Evolutionary conservation across 2,113 vertebrate species (phyloP).

Genomic region (Apaloderma vittatum): DNA sequence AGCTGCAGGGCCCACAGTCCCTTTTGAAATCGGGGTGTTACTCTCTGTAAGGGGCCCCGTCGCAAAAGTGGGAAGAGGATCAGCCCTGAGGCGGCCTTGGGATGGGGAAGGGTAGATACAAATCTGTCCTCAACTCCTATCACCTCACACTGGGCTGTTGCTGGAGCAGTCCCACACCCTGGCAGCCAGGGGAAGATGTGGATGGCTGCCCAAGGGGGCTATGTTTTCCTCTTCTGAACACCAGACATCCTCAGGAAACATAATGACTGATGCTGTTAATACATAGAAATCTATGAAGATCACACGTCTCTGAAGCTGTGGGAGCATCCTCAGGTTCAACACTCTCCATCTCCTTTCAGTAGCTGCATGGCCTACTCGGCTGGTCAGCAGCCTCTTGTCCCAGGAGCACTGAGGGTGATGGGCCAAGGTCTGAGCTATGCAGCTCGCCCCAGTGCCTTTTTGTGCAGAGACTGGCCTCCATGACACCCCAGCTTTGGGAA

Average conservation of each 20-base stretch:
- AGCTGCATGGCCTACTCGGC: background rate
- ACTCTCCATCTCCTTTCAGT: background rate
- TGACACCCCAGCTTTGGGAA: background rate
- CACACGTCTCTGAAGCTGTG: background rate
- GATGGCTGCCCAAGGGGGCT: background rate
- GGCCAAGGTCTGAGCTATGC: background rate
- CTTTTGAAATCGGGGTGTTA: background rate
- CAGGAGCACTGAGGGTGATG: fast-evolving
- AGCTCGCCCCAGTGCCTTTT: fast-evolving
- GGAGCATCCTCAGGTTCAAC: background rate
- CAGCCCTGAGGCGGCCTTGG: fast-evolving
- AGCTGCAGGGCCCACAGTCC: fast-evolving
- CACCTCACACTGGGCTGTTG: fast-evolving
- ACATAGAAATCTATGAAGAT: background rate
- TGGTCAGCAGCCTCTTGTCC: background rate
- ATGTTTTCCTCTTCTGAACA: fast-evolving
- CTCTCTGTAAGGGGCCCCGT: fast-evolving
- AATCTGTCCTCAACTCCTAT: background rate
- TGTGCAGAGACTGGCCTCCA: background rate
- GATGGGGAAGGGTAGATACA: background rate
- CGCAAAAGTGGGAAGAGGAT: fast-evolving
- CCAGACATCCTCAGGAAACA: background rate
- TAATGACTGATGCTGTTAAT: background rate
- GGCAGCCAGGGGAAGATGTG: background rate
- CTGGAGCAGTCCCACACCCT: background rate